phyloP scores from a whole-genome alignment of 2,797 vertebrate genomes.

The Dipus sagitta region DNA sequence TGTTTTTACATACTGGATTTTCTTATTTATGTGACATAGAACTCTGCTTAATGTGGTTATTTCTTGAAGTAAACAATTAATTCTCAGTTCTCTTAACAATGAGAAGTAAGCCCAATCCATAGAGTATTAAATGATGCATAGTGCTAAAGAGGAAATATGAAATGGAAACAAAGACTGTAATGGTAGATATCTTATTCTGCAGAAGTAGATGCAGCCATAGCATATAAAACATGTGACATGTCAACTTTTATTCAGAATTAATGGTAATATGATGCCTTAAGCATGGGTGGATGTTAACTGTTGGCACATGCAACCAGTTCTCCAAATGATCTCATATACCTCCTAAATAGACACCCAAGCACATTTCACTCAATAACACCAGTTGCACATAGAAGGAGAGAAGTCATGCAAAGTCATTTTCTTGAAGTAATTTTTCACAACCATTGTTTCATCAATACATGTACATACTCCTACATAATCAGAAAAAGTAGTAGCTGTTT shows the following conservation, averaged over 20 bases:
- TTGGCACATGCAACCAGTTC: not conserved
- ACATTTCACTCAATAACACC: not conserved
- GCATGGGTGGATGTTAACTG: not conserved
- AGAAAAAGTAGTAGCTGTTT: constrained; percentile 63
- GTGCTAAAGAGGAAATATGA: not conserved
- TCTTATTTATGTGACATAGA: not conserved
- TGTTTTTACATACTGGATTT: not conserved
- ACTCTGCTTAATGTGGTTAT: not conserved
- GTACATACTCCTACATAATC: constrained; percentile 37
- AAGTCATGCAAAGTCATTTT: constrained; percentile 3
- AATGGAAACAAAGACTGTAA: not conserved
- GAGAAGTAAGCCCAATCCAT: not conserved
- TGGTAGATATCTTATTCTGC: not conserved
- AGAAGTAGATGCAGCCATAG: not conserved
- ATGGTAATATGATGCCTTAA: not conserved
- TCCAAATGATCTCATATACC: not conserved
- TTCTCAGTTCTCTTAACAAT: not conserved
- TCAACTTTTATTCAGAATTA: not conserved
- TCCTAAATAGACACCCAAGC: not conserved
- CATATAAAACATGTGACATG: not conserved
- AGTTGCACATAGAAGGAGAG: not conserved
- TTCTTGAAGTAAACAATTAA: not conserved
- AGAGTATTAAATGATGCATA: not conserved
- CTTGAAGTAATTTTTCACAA: constrained; percentile 58
- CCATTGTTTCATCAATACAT: constrained; percentile 49